phyloP scores from a whole-genome alignment of 2,113 vertebrate species.

The Tiliqua scincoides region DNA sequence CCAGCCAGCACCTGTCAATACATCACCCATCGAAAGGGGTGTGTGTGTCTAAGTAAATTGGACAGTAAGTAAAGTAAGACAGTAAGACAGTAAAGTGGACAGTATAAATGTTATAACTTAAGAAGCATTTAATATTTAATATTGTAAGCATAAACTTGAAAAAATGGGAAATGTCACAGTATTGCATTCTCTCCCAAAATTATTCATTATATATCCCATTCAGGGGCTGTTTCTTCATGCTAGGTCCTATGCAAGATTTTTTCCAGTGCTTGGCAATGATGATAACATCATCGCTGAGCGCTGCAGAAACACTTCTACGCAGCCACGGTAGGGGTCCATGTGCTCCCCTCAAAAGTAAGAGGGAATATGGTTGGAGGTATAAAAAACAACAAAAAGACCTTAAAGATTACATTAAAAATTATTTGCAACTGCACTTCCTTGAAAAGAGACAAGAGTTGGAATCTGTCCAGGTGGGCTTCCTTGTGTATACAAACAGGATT shows the following conservation, averaged over 20 bases:
- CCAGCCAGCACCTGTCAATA: slow-evolving; percentile 73
- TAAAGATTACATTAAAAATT: neutral
- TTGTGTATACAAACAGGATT: neutral
- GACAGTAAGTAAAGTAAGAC: too few species aligned
- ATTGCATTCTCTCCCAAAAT: neutral
- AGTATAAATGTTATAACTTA: slow-evolving; percentile 70
- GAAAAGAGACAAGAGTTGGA: too few species aligned
- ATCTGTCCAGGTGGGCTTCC: too few species aligned
- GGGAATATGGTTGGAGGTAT: too few species aligned
- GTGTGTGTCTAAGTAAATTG: too few species aligned
- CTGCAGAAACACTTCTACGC: too few species aligned
- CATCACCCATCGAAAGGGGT: slow-evolving; percentile 75
- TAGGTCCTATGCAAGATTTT: neutral
- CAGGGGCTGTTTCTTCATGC: neutral
- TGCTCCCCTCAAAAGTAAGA: too few species aligned
- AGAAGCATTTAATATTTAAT: slow-evolving; percentile 30
- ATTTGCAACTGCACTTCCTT: too few species aligned
- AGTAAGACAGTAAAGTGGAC: slow-evolving; percentile 71
- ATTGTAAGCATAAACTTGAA: slow-evolving; percentile 60
- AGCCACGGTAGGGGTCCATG: too few species aligned
- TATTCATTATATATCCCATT: neutral
- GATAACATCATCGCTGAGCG: too few species aligned
- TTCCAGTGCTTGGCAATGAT: too few species aligned
- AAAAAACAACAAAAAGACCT: neutral
- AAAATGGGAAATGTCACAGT: neutral